These are phyloP conservation scores for Eurytoma adleriae DNA, from an alignment of 2,888 invertebrate species.

Conservation along the genomic window DNA sequence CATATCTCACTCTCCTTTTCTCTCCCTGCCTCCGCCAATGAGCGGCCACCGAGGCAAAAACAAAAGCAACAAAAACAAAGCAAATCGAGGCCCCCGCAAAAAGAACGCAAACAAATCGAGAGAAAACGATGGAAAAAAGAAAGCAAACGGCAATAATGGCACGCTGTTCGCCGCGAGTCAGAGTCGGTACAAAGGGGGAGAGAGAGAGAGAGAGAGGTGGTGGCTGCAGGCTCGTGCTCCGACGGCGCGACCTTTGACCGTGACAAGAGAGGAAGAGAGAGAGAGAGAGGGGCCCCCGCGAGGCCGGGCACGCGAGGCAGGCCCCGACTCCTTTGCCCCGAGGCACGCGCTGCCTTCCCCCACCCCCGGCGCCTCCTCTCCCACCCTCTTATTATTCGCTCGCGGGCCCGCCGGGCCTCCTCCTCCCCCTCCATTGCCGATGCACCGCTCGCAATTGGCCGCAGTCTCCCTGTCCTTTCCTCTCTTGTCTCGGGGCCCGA, in stretches of 20 bases:
- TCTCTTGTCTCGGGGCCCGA: neutral
- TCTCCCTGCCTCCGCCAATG: neutral
- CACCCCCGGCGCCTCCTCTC: constrained; percentile 33
- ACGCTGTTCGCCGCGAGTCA: constrained; percentile 7
- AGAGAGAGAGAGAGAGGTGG: constrained; percentile 6
- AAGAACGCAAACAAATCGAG: neutral
- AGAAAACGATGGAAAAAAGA: constrained; percentile 6
- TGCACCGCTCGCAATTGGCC: constrained; percentile 32
- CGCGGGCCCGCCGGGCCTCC: constrained; percentile 46
- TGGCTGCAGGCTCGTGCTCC: constrained; percentile 73
- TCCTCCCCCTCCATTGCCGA: constrained; percentile 42
- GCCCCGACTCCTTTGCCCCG: constrained; percentile 67
- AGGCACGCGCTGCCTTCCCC: constrained; percentile 72
- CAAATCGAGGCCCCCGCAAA: neutral
- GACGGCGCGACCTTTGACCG: constrained; percentile 74
- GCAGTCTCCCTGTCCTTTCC: neutral
- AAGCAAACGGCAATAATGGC: constrained; percentile 35
- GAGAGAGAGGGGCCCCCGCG: constrained; percentile 59
- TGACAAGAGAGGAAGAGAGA: constrained; percentile 69
- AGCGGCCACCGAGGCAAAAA: neutral
- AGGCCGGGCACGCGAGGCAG: constrained; percentile 72
- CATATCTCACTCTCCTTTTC: constrained; percentile 1
- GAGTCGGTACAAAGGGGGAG: constrained; percentile 2
- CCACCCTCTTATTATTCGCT: constrained; percentile 45
- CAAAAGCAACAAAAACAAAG: neutral